Conservation (phyloP, 2,113 vertebrate genomes). For the Turnix velox region DNA sequence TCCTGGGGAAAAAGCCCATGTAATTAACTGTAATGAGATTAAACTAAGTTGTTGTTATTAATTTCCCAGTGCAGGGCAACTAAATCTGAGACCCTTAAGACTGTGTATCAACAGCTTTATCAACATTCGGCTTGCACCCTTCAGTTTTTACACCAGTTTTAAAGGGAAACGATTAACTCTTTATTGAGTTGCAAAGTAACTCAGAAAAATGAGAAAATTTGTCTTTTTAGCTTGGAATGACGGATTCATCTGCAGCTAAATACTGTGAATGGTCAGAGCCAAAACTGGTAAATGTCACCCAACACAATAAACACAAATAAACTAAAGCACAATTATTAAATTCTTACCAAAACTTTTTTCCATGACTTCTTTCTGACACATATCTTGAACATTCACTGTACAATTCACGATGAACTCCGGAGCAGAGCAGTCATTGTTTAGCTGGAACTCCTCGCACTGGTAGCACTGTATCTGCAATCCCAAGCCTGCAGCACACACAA, state of each 20-base stretch:
- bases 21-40: slow-evolving; percentile 78
- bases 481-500: slow-evolving; percentile 65
- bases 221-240: background rate
- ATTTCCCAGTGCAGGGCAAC: slow-evolving; percentile 53
- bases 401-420: slow-evolving; percentile 97
- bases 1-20: slow-evolving; percentile 59
- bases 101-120: slow-evolving; percentile 30
- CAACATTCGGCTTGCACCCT: background rate
- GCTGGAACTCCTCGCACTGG: slow-evolving; percentile 95
- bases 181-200: background rate
- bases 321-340: background rate
- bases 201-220: background rate
- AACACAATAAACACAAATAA: background rate
- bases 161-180: background rate
- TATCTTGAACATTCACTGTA: slow-evolving; percentile 97
- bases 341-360: slow-evolving; percentile 90
- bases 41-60: slow-evolving; percentile 71
- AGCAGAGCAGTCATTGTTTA: slow-evolving; percentile 91
- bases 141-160: background rate
- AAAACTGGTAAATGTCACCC: background rate
- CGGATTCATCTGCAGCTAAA: background rate
- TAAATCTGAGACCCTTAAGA: slow-evolving; percentile 37
- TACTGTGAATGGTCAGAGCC: background rate
- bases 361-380: slow-evolving; percentile 98
- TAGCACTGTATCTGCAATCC: slow-evolving; percentile 97